A percentile compares a stretch with the other conserved stretches of the same genome.
Conservation (phyloP, 64 coral and sea anemone species). For the Acropora tenuis region DNA sequence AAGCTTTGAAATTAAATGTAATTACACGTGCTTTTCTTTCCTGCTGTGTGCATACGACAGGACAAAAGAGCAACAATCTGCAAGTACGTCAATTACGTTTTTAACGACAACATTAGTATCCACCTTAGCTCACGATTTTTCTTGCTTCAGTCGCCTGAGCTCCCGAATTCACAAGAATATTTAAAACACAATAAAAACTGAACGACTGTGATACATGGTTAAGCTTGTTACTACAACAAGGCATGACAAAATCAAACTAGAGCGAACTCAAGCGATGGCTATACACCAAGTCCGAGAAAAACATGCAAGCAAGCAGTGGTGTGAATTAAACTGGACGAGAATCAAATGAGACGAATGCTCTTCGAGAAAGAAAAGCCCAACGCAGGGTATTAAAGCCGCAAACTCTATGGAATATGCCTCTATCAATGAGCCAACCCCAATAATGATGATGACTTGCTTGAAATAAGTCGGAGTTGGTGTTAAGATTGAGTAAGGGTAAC, state of each 20-base stretch:
- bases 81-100: not conserved
- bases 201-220: no score
- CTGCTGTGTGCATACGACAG: not conserved
- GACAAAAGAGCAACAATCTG: not conserved
- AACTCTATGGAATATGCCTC: no score
- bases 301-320: no score
- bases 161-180: not conserved
- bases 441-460: not conserved
- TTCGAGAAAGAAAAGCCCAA: no score
- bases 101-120: not conserved
- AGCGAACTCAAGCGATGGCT: no score
- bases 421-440: not conserved
- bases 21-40: not conserved
- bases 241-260: no score
- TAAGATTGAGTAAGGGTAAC: not conserved
- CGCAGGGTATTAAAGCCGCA: no score
- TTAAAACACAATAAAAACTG: no score
- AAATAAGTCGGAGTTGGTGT: not conserved
- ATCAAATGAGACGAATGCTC: no score
- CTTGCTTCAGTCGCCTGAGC: not conserved
- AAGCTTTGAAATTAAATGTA: not conserved
- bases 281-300: no score
- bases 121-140: not conserved
- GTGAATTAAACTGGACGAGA: no score
- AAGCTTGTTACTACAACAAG: no score